Conservation (phyloP, 2,797 vertebrate genomes). For the Podarcis lilfordi region DNA sequence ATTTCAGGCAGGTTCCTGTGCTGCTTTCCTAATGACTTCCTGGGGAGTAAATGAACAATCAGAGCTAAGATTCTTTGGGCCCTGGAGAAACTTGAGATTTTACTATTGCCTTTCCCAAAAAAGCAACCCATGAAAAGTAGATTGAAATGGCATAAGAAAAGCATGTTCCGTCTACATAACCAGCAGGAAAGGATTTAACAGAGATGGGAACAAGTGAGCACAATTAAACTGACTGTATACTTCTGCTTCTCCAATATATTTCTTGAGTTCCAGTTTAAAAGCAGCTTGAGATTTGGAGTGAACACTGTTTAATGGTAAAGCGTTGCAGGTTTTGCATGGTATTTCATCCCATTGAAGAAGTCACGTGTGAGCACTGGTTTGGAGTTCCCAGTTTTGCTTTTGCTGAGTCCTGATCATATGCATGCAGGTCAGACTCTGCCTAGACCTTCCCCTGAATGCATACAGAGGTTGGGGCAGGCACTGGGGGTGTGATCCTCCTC, state of each 20-base stretch:
- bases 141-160: constrained; percentile 22
- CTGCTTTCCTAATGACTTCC: constrained; percentile 59
- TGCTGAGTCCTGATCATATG: neutral
- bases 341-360: neutral
- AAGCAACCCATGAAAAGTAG: constrained; percentile 45
- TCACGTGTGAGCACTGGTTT: neutral
- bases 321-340: neutral
- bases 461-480: neutral
- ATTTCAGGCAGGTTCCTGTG: constrained; percentile 63
- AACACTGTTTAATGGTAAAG: constrained; percentile 12
- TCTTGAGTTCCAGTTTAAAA: constrained; percentile 2
- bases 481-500: neutral
- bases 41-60: constrained; percentile 46
- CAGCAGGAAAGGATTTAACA: constrained; percentile 25
- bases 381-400: neutral
- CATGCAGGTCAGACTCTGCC: no score
- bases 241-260: constrained; percentile 12
- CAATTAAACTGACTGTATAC: neutral
- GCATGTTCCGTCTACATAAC: neutral
- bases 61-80: constrained; percentile 24
- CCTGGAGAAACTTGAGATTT: constrained; percentile 40
- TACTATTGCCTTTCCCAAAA: constrained; percentile 62
- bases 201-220: neutral
- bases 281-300: neutral
- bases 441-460: neutral